Percentiles rank a stretch among this genome's conserved stretches.
phyloP scores from a whole-genome alignment of 2,113 vertebrate species.

The Canis aureus region DNA sequence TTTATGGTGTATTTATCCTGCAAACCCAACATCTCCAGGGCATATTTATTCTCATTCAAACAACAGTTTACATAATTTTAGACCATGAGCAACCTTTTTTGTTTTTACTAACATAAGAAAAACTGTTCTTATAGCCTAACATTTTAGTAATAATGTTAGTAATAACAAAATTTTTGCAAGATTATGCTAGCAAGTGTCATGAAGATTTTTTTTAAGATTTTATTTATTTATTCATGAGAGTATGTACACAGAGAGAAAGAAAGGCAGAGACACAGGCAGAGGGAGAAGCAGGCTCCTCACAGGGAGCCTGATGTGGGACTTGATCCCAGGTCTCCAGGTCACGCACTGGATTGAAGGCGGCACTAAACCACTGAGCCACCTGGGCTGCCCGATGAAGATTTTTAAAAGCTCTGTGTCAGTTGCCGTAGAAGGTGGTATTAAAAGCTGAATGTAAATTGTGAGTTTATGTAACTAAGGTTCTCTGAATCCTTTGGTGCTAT shows the following conservation, averaged over 20 bases:
- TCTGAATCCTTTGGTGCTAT: not conserved
- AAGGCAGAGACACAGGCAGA: too few relatives aligned
- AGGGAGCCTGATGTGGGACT: too few relatives aligned
- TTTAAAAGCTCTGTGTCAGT: not conserved
- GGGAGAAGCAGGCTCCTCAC: too few relatives aligned
- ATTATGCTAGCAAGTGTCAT: not conserved
- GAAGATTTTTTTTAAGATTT: not conserved
- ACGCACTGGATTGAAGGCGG: too few relatives aligned
- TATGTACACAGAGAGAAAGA: too few relatives aligned
- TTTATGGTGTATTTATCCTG: constrained; percentile 42
- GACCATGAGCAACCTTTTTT: not conserved
- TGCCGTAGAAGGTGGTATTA: not conserved
- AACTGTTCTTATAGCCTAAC: constrained; percentile 12
- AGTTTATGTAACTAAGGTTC: not conserved
- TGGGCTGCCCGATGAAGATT: not conserved
- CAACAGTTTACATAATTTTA: constrained; percentile 45
- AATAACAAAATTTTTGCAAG: constrained; percentile 30
- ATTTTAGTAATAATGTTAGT: constrained; percentile 22
- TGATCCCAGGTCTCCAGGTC: too few relatives aligned
- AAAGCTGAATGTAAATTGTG: not conserved
- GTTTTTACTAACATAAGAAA: constrained; percentile 52
- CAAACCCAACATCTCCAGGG: constrained; percentile 22
- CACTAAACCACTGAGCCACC: too few relatives aligned
- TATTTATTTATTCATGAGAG: too few relatives aligned
- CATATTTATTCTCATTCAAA: not conserved